Base-by-base conservation (phyloP, 2,113 vertebrate species). In the Tilapia sparmanii region DNA sequence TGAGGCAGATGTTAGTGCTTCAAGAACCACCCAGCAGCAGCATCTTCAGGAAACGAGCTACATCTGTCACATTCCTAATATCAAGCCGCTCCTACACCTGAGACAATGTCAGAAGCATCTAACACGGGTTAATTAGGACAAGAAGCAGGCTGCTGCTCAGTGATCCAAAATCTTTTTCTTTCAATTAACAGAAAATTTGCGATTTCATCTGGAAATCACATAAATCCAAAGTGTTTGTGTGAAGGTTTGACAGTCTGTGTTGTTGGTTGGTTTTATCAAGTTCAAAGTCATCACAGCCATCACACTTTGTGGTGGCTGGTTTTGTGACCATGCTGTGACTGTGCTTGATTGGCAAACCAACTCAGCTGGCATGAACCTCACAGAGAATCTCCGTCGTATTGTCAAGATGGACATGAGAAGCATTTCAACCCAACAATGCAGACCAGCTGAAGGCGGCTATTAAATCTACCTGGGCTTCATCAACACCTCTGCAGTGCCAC, bases 381-480 rank as follows among this genome's bases (percentile, higher is more conserved):
- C 11, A 66, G 61, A 66, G 18, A 35, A 63, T 66, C 61, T 7
- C 7, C 18, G 1, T 2, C 3, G 16, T 19, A 33, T 19, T 0
- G 9, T 61, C 16, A 33, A 61, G 59, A 61, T 10, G 10, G 4
- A 22, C 11, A 40, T 2, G 63, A 15, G 35, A 0, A 24, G 38
- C 63, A 68, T 13, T 38, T 38, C 11, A n/a, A 24, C 35, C 35
- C 35, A 40, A 8, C 19, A 24, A 68, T 24, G n/a, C n/a, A 24
- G 35, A 24, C 6, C 10, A 68, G 7, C 33, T 68, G 35, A 68
- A 68, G 61, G 63, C 1, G 0, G 19, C 35, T 68, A 9, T 40
- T n/a, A 40, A 40, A 68, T 22, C 1, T 15, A 40, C 33, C 63
- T 22, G 63, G 7, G 63, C 33, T 40, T 0, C 18, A 52, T 9